A percentile compares a stretch with the other conserved stretches of the same genome.
phyloP scores from a whole-genome alignment of 1,140 invertebrate genomes.

The Dinothrombium tinctorium region DNA sequence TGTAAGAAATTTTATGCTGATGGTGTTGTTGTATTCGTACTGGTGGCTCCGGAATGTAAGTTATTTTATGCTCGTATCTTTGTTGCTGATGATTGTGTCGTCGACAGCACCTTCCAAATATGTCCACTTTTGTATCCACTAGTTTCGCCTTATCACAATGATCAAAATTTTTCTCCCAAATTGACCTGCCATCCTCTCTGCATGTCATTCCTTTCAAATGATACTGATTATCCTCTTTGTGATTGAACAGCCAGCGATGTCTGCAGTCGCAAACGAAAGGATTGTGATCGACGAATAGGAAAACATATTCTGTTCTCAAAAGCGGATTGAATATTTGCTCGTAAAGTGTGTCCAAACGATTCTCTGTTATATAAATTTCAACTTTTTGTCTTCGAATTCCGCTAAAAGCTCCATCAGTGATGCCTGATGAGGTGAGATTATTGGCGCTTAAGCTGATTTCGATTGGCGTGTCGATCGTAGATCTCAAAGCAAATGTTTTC shows the following conservation, averaged over 20 bases:
- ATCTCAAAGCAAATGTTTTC: neutral
- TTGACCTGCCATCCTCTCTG: neutral
- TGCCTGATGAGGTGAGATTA: neutral
- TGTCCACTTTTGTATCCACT: too few relatives aligned
- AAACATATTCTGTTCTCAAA: neutral
- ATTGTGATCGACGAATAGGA: neutral
- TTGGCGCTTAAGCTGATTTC: conserved; percentile 1
- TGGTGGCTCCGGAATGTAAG: too few relatives aligned
- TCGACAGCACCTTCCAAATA: too few relatives aligned
- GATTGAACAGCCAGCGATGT: neutral
- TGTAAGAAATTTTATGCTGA: too few relatives aligned
- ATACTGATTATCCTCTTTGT: neutral
- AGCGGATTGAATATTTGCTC: neutral
- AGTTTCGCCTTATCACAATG: too few relatives aligned
- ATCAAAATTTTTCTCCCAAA: conserved; percentile 1
- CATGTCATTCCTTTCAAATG: neutral
- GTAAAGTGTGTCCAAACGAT: neutral
- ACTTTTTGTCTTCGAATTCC: neutral
- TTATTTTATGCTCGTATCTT: too few relatives aligned
- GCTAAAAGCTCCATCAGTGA: neutral
- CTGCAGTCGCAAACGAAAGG: neutral
- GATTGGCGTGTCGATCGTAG: neutral
- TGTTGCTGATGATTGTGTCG: too few relatives aligned
- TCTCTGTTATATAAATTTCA: neutral
- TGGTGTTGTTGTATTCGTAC: too few relatives aligned